Conservation (phyloP, 2,113 vertebrate genomes). For the Gyps fulvus region DNA sequence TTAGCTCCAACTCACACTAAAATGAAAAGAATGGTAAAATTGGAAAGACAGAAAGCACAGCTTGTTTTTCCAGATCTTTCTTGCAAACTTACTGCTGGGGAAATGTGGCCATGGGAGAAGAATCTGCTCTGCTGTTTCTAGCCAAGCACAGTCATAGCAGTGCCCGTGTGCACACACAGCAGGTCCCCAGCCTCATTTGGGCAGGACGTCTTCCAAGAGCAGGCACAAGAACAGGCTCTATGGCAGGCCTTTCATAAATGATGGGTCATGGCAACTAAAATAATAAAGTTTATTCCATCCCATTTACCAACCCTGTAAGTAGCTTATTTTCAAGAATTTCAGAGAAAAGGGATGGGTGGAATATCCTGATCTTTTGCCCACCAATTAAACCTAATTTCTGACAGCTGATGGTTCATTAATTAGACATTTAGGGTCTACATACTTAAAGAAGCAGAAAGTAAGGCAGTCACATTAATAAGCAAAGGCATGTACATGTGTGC, state of each 20-base stretch:
- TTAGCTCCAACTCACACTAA: neutral
- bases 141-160: neutral
- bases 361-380: neutral
- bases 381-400: neutral
- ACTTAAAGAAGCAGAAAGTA: neutral
- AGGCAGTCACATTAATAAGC: neutral
- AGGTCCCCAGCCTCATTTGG: neutral
- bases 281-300: neutral
- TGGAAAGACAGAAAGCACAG: neutral
- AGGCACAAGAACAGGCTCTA: neutral
- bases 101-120: rapidly evolving
- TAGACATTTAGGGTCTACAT: neutral
- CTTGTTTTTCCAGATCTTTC: neutral
- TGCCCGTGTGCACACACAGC: neutral
- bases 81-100: neutral
- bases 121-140: neutral
- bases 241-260: neutral
- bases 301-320: neutral
- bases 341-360: neutral
- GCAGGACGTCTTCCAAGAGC: neutral
- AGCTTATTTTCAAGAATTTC: neutral
- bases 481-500: neutral
- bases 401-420: neutral
- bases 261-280: neutral
- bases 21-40: neutral